phyloP scores from a whole-genome alignment of 2,888 invertebrate species.

The Lithophane leautieri region DNA sequence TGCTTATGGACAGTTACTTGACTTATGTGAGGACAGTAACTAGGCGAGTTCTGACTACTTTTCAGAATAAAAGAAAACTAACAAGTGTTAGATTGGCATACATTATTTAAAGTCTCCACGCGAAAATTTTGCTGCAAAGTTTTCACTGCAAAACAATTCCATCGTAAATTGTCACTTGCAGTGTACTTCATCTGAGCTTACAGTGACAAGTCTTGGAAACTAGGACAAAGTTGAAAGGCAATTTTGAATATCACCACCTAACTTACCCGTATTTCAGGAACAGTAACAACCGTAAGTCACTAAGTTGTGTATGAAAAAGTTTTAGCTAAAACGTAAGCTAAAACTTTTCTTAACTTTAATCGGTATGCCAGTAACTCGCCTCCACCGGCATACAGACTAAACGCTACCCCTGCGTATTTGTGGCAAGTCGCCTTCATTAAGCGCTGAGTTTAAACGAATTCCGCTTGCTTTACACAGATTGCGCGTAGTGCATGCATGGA shows the following conservation, averaged over 20 bases:
- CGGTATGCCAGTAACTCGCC: constrained; percentile 45
- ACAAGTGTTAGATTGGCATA: background rate
- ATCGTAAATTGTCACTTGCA: background rate
- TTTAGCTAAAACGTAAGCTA: background rate
- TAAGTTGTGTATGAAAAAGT: background rate
- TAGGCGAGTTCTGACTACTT: background rate
- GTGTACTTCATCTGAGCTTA: background rate
- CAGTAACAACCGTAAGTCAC: background rate
- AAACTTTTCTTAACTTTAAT: constrained; percentile 4
- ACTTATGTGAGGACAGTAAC: constrained; percentile 12
- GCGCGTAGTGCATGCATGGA: constrained; percentile 45
- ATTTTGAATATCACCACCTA: background rate
- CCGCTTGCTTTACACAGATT: constrained; percentile 58
- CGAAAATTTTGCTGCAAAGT: background rate
- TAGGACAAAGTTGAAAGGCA: background rate
- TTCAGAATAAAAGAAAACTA: background rate
- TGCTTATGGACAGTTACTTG: constrained; percentile 27
- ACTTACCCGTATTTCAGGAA: background rate
- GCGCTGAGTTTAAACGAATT: constrained; percentile 61
- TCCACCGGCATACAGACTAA: constrained; percentile 41
- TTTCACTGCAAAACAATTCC: background rate
- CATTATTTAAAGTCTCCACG: background rate
- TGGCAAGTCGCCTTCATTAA: constrained; percentile 70
- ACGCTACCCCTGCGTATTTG: constrained; percentile 60
- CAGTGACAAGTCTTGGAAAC: background rate